Evolutionary conservation across 1,140 invertebrate genomes (phyloP).

Genomic region (Drosophila persimilis): DNA sequence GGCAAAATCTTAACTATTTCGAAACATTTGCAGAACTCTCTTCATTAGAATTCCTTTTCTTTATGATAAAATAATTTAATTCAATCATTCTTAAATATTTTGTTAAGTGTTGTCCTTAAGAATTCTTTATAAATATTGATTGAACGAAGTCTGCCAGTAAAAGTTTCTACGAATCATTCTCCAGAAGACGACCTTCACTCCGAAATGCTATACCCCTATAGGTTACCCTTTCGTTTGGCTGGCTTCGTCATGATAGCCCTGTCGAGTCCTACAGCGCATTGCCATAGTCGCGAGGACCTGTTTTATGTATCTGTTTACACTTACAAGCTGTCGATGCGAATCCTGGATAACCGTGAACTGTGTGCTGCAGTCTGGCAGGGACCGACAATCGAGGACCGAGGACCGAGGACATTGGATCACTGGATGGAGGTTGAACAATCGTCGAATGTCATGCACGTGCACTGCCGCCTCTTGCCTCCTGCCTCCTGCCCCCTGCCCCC

Average conservation of each 20-base stretch:
- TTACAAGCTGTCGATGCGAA: constrained; percentile 64
- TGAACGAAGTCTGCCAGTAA: too few species aligned
- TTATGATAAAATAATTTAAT: too few species aligned
- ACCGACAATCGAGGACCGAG: too few species aligned
- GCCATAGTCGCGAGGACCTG: constrained; percentile 1
- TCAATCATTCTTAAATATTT: too few species aligned
- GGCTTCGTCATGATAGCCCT: background rate
- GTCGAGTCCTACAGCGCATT: constrained; percentile 16
- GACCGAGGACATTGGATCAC: background rate
- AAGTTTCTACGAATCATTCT: too few species aligned
- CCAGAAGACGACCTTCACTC: too few species aligned
- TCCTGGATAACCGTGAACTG: constrained; percentile 22
- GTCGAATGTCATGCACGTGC: constrained; percentile 41
- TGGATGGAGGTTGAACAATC: constrained; percentile 3
- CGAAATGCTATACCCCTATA: background rate
- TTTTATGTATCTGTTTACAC: constrained; percentile 73
- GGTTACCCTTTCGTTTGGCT: too few species aligned
- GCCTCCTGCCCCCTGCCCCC: constrained; percentile 12
- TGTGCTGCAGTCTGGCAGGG: constrained; percentile 8
- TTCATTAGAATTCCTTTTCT: too few species aligned
- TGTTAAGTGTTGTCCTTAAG: too few species aligned
- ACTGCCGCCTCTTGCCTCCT: constrained; percentile 5
- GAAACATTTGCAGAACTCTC: too few species aligned
- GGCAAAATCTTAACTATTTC: too few species aligned
- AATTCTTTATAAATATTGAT: too few species aligned